Evolutionary conservation across 1,140 invertebrate species (phyloP), one percentile per base, ranked within the genome.

Genomic region (Drosophila novamexicana): DNA sequence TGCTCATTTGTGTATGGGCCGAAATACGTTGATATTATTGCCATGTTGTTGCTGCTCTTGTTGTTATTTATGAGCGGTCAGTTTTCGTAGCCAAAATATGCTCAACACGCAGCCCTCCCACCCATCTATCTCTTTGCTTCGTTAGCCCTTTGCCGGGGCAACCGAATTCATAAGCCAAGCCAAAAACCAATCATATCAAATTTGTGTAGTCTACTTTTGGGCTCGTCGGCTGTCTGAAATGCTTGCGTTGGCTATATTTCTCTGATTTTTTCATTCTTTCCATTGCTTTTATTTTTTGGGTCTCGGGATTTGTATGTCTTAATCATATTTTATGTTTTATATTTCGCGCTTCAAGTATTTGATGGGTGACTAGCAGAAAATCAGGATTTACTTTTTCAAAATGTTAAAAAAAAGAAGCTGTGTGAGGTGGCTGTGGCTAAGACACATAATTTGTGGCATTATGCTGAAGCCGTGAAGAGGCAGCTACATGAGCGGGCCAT

Each of bases 1-100:
- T 84, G 82, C 82, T 85, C 81, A 85, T 85, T 85, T 86, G 81
- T 78, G 77, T 79, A 68, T 62, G 74, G 18, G 40, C 73, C 49
- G 56, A 59, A 59, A 76, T 78, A 63, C 66, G 69, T 71, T 77
- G 81, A 84, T 85, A 77, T 77, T 42, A 32, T 42, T 56, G 79
- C 62, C 22, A 29, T 56, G 47, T 67, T 57, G 63, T 75, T 69
- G 54, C 10, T 73, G 76, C 56, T 77, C 53, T 70, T 81, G 71
- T 64, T 86, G 69, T 71, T 65, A 85, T 85, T 85, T 85, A 85
- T 85, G 82, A 85, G 82, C 82, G 82, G 82, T 85, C 82, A 85
- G 63, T 81, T 86, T 78, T 39, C 22, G 77, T 45, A 50, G 61
- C 54, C 63, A 53, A 62, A 37, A 73, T 39, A 40, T 39, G 14